Percentiles rank a stretch among this genome's conserved stretches.
Evolutionary conservation across 2,888 invertebrate species (phyloP).

Genomic region (Parnassius smintheus): DNA sequence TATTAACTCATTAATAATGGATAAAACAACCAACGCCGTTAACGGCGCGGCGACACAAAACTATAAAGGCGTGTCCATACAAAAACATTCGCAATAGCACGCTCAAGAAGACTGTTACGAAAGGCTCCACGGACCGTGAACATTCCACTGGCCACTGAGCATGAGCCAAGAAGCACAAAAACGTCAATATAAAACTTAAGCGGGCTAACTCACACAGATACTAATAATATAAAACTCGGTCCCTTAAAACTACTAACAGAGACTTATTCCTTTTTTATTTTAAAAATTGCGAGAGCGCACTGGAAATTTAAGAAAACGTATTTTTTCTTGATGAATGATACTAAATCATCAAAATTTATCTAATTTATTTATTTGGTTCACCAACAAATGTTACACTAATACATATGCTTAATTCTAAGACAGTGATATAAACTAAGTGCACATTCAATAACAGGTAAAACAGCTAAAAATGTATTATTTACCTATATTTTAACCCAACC

Average conservation of each 20-base stretch:
- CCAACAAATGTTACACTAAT: too few relatives aligned
- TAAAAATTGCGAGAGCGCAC: constrained; percentile 7
- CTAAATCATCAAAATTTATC: too few relatives aligned
- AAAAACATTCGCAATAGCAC: constrained; percentile 78
- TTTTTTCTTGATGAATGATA: neutral
- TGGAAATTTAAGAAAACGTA: neutral
- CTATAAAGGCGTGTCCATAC: constrained; percentile 61
- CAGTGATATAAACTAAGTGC: too few relatives aligned
- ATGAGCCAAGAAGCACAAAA: constrained; percentile 67
- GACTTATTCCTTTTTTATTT: constrained; percentile 21
- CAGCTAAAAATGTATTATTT: too few relatives aligned
- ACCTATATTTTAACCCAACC: too few relatives aligned
- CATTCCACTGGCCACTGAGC: constrained; percentile 71
- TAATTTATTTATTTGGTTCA: too few relatives aligned
- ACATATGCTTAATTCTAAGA: too few relatives aligned
- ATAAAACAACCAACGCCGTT: constrained; percentile 19
- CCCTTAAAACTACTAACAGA: constrained; percentile 28
- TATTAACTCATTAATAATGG: constrained; percentile 4
- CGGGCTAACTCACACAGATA: constrained; percentile 38
- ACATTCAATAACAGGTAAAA: too few relatives aligned
- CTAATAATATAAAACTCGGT: constrained; percentile 47
- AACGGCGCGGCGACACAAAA: constrained; percentile 47
- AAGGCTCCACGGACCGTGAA: constrained; percentile 75
- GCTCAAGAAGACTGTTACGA: constrained; percentile 73
- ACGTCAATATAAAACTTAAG: constrained; percentile 43